Evolutionary conservation across 1,140 invertebrate species (phyloP).

Genomic region (Laodelphax striatellus): DNA sequence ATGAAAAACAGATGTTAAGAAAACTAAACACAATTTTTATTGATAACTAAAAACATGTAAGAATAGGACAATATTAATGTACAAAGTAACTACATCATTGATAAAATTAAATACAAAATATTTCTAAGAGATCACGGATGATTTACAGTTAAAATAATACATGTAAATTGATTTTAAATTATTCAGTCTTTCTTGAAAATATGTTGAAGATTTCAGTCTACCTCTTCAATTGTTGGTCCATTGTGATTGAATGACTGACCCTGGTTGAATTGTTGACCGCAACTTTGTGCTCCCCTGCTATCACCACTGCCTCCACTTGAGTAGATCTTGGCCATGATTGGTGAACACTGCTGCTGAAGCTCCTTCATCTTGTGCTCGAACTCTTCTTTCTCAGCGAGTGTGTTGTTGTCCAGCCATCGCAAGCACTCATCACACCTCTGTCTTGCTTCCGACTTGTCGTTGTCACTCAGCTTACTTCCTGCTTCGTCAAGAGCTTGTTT

Average conservation of each 20-base stretch:
- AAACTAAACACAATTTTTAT: too few relatives aligned
- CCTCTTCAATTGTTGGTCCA: neutral
- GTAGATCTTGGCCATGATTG: constrained; percentile 38
- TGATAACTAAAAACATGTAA: too few relatives aligned
- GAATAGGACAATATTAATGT: too few relatives aligned
- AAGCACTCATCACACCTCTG: constrained; percentile 39
- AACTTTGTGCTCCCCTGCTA: neutral
- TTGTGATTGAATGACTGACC: neutral
- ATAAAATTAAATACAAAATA: too few relatives aligned
- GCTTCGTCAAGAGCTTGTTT: constrained; percentile 39
- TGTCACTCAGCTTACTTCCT: constrained; percentile 26
- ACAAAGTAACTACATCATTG: too few relatives aligned
- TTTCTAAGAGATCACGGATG: too few relatives aligned
- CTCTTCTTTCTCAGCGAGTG: constrained; percentile 47
- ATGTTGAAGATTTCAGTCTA: neutral
- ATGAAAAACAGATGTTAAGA: too few relatives aligned
- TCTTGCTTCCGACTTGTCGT: constrained; percentile 29
- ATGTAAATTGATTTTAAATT: too few relatives aligned
- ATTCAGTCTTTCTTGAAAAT: too few relatives aligned
- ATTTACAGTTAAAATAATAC: too few relatives aligned
- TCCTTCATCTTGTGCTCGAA: constrained; percentile 44
- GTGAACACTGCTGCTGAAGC: constrained; percentile 37
- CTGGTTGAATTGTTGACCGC: neutral
- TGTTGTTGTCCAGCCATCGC: constrained; percentile 51
- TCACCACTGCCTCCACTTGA: neutral